Base-by-base conservation (phyloP, 2,113 vertebrate genomes). In the Ictalurus punctatus region DNA sequence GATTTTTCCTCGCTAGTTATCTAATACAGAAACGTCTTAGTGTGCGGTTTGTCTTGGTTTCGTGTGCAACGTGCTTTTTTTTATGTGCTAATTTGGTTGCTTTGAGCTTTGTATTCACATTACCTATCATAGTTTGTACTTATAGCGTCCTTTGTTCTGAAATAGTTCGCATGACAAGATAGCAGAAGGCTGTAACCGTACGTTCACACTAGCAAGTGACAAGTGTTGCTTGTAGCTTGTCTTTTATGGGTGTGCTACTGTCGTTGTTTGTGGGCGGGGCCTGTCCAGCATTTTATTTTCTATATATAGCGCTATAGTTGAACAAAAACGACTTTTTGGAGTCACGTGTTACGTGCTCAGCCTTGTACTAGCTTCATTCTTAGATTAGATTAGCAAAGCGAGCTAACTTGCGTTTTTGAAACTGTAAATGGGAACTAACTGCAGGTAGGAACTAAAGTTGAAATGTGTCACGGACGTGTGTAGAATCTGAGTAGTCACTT, bases 161-260 rank as follows among this genome's bases (percentile, higher is more conserved):
- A 59, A 40, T 40, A 21, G 27, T 12, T 73, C 30, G 17, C 30
- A 71, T 17, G 69, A 73, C 69, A 37, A 73, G 6, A 73, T 19
- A 7, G 6, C 69, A 73, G 30, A 19, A 27, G 6, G 13, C 78
- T 30, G 14, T 30, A 80, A 6, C 23, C 23, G 78, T 54, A 56
- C 16, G 25, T 80, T 56, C 76, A 79, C 44, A 16, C 76, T 56
- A 56, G 44, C 78, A 17, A 27, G 52, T 9, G 44, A 17, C 13
- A 1, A 25, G 16, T 73, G 69, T 3, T 73, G 17, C 34, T 6
- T 59, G 56, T 69, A 63, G 80, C 87, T 59, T 63, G 54, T 13
- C 25, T 86, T 74, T 90, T 80, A 8, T 90, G 87, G 89, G 91
- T 84, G 21, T 92, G 1, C 4, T 4, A 25, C 19, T 48, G 0